Evolutionary conservation across 2,888 invertebrate genomes (phyloP).

Genomic region (Elgonia sp.): DNA sequence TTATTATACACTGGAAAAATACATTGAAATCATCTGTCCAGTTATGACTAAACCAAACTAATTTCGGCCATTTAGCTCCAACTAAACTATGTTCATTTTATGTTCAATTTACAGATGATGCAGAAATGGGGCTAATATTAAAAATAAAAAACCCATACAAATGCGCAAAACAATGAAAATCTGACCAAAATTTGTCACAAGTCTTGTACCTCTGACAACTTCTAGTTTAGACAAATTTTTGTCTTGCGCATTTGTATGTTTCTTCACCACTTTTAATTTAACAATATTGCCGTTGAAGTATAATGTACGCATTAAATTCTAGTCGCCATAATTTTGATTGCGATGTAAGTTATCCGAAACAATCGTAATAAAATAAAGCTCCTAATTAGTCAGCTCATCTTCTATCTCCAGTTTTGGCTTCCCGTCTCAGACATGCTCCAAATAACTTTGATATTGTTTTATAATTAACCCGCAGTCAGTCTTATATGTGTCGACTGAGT

Average conservation of each 20-base stretch:
- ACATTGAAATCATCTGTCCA: constrained; percentile 44
- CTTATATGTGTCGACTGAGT: constrained; percentile 81
- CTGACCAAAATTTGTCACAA: not conserved
- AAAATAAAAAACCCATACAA: too few species aligned
- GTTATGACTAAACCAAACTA: too few species aligned
- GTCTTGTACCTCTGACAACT: not conserved
- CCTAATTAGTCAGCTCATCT: constrained; percentile 3
- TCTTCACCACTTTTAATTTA: too few species aligned
- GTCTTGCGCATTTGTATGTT: too few species aligned
- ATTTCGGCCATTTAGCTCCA: too few species aligned
- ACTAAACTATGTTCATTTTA: too few species aligned
- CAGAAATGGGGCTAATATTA: too few species aligned
- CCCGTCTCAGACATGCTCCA: constrained; percentile 49
- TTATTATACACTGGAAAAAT: constrained; percentile 66
- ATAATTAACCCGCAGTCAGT: constrained; percentile 78
- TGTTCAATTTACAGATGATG: too few species aligned
- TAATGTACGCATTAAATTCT: not conserved
- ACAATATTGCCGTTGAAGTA: too few species aligned
- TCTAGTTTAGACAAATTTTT: too few species aligned
- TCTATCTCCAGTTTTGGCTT: constrained; percentile 30
- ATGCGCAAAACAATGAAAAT: too few species aligned
- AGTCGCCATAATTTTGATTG: constrained; percentile 33
- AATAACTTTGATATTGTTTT: constrained; percentile 73
- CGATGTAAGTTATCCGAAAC: not conserved
- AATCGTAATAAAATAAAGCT: not conserved